A percentile compares a stretch with the other conserved stretches of the same genome.
Conservation (phyloP, 2,797 vertebrate genomes). For the Epinephelus awoara region DNA sequence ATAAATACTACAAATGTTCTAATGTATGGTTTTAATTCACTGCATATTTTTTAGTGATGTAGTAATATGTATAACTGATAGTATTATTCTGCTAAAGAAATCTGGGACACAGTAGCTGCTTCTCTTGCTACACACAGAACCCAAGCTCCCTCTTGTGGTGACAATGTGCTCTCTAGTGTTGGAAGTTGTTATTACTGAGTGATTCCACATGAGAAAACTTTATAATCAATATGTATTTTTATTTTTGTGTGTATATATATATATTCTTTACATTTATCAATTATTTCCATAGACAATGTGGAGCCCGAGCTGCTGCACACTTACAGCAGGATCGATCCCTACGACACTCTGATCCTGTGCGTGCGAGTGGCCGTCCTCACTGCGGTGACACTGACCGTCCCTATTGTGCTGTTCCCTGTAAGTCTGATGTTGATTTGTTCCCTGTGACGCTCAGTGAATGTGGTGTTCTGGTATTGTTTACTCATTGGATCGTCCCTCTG, state of each 20-base stretch:
- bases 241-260: too few relatives aligned
- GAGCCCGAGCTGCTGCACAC: slow-evolving; percentile 97
- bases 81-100: background rate
- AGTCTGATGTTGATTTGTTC: slow-evolving; percentile 63
- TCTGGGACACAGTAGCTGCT: background rate
- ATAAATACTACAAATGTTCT: too few relatives aligned
- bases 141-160: slow-evolving; percentile 63
- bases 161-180: background rate
- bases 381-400: slow-evolving; percentile 96
- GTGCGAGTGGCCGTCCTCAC: slow-evolving; percentile 97
- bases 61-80: background rate
- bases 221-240: background rate
- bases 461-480: background rate
- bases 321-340: slow-evolving; percentile 93
- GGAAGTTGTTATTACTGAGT: background rate
- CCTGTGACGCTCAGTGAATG: background rate
- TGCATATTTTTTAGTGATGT: background rate
- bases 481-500: background rate
- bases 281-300: slow-evolving; percentile 85
- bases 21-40: background rate
- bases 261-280: background rate
- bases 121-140: background rate
- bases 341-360: slow-evolving; percentile 94
- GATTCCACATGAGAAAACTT: background rate
- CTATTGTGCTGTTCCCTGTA: slow-evolving; percentile 97